These are phyloP conservation scores for Podarcis cretensis DNA, from an alignment of 2,113 vertebrate species.

Conservation along the genomic window DNA sequence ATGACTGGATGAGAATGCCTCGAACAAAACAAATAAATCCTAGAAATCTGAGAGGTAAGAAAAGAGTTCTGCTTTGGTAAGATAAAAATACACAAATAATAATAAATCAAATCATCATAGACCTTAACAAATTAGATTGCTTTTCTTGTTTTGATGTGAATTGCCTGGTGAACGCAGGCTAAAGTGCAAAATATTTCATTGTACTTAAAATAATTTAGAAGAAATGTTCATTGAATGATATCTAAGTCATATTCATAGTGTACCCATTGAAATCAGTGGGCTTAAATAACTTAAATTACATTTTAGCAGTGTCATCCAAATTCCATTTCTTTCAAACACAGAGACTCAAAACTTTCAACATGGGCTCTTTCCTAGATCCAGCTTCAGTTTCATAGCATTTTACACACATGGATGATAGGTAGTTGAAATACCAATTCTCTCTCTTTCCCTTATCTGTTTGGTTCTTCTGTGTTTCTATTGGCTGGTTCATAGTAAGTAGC, in stretches of 20 bases:
- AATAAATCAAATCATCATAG: neutral
- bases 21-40: constrained; percentile 99
- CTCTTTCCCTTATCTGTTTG: neutral
- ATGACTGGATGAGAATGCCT: constrained; percentile 89
- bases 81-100: neutral
- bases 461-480: neutral
- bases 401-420: neutral
- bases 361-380: too few species aligned
- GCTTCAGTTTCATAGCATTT: too few species aligned
- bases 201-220: constrained; percentile 19
- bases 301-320: too few species aligned
- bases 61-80: constrained; percentile 17
- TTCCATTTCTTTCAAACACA: too few species aligned
- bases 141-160: neutral
- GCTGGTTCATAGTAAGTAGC: neutral
- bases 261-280: too few species aligned
- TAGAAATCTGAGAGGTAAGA: constrained; percentile 95
- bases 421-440: neutral
- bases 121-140: neutral
- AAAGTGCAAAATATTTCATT: neutral
- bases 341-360: too few species aligned
- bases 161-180: neutral
- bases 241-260: neutral
- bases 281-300: too few species aligned
- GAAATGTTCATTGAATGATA: neutral